A percentile compares a stretch with the other conserved stretches of the same genome.
phyloP scores from a whole-genome alignment of 2,797 vertebrate genomes.

The Brachyrhaphis roseni region DNA sequence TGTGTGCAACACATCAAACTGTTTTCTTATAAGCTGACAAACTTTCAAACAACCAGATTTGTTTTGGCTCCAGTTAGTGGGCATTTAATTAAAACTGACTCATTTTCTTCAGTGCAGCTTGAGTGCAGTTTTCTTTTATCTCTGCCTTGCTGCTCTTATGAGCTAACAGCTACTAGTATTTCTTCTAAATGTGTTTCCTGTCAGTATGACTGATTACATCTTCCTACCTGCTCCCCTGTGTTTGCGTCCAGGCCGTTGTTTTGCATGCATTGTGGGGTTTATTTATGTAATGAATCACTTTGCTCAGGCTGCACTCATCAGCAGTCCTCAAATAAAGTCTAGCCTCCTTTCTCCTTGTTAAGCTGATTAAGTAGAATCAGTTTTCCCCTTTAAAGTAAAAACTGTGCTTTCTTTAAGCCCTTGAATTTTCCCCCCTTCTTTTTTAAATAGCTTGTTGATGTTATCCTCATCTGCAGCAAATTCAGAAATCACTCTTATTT shows the following conservation, averaged over 20 bases:
- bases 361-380: constrained; percentile 33
- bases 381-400: constrained; percentile 43
- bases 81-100: constrained; percentile 19
- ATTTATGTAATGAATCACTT: constrained; percentile 52
- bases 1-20: neutral
- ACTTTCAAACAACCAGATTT: neutral
- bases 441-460: constrained; percentile 8
- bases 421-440: constrained; percentile 19
- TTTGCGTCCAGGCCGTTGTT: constrained; percentile 19
- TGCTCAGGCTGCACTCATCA: constrained; percentile 11
- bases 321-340: constrained; percentile 31
- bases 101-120: neutral
- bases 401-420: constrained; percentile 13
- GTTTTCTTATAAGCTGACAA: constrained; percentile 2
- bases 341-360: constrained; percentile 32
- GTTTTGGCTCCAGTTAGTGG: neutral
- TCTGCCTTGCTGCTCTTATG: constrained; percentile 32
- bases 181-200: constrained; percentile 57
- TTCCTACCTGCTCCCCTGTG: constrained; percentile 17
- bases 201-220: constrained; percentile 65
- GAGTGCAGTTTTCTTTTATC: constrained; percentile 17
- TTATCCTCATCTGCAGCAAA: constrained; percentile 20
- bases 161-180: constrained; percentile 24
- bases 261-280: constrained; percentile 45
- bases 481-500: constrained; percentile 31